A percentile compares a stretch with the other conserved stretches of the same genome.
phyloP scores from a whole-genome alignment of 2,113 vertebrate genomes.

The Micromys minutus region DNA sequence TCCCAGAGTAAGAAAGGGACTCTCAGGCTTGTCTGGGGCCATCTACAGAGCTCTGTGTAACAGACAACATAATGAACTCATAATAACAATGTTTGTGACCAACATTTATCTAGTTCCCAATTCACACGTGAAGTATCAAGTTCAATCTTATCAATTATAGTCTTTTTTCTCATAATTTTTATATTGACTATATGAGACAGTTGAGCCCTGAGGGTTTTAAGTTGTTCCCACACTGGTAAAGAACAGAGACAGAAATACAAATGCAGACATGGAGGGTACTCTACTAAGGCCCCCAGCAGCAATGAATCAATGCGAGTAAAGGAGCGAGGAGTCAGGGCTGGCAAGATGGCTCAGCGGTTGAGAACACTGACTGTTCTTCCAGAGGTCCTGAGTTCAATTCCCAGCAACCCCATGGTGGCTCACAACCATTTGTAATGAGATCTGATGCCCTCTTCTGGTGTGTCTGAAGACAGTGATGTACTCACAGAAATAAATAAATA shows the following conservation, averaged over 20 bases:
- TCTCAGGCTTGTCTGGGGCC: neutral
- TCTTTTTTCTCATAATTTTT: neutral
- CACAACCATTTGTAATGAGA: no score
- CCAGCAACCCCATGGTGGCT: no score
- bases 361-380: no score
- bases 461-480: no score
- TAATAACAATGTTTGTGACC: neutral
- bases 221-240: neutral
- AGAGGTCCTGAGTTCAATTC: no score
- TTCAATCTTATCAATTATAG: neutral
- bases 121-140: neutral
- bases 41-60: neutral
- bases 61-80: no score
- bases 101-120: neutral
- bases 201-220: neutral
- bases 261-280: neutral
- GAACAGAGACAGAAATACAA: neutral
- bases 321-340: no score
- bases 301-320: neutral
- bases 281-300: neutral
- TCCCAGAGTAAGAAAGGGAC: neutral
- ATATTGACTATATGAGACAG: accelerated
- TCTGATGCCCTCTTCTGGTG: no score
- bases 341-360: no score
- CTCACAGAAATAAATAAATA: no score